phyloP scores from a whole-genome alignment of 2,113 vertebrate genomes.

The Trogon surrucura region DNA sequence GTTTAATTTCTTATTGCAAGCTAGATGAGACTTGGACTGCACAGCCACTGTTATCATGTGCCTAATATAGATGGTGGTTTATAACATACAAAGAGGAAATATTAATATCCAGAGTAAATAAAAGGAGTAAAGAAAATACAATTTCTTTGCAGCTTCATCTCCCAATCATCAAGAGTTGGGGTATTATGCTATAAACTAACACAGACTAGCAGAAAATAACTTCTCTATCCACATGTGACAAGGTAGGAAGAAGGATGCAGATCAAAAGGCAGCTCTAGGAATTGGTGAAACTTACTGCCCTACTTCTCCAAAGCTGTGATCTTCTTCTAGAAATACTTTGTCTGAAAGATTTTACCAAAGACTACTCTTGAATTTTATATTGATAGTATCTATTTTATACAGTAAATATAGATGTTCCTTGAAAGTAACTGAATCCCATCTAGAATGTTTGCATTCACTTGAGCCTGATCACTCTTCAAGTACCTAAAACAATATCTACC shows the following conservation, averaged over 20 bases:
- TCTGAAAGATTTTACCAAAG: neutral
- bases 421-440: neutral
- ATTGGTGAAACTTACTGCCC: neutral
- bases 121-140: neutral
- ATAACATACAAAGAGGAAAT: neutral
- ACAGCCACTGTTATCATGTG: neutral
- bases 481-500: neutral
- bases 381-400: neutral
- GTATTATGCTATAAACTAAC: neutral
- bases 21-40: neutral
- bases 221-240: neutral
- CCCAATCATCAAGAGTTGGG: fast-evolving
- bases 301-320: neutral
- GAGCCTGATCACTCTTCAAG: neutral
- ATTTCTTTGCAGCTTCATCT: neutral
- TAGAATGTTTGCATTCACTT: neutral
- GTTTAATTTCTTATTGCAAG: neutral
- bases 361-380: neutral
- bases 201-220: neutral
- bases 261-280: neutral
- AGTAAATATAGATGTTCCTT: neutral
- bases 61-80: fast-evolving
- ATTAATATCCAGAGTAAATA: neutral
- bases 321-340: neutral
- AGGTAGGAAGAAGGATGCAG: neutral